Percentiles rank a stretch among this genome's conserved stretches.
phyloP scores from a whole-genome alignment of 2,888 invertebrate genomes.

The Acronicta alni region DNA sequence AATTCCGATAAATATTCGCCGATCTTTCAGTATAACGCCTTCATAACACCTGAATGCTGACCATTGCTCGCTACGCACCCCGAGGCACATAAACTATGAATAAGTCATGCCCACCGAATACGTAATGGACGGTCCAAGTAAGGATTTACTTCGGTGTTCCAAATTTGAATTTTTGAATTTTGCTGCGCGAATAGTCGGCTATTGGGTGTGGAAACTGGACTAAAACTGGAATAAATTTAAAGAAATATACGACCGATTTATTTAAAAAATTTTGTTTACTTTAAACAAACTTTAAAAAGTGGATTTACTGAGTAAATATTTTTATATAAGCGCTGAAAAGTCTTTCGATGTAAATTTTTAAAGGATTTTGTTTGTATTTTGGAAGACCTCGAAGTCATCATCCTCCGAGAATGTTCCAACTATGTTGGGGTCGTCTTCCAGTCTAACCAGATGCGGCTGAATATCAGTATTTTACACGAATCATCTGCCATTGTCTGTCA shows the following conservation, averaged over 20 bases:
- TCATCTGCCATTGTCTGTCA: too few species aligned
- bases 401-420: too few species aligned
- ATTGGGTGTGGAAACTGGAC: slow-evolving; percentile 21
- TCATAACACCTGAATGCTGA: slow-evolving; percentile 50
- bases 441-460: too few species aligned
- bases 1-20: slow-evolving; percentile 41
- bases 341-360: too few species aligned
- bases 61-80: slow-evolving; percentile 56
- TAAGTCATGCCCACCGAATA: slow-evolving; percentile 66
- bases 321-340: neutral
- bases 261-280: slow-evolving; percentile 19
- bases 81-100: slow-evolving; percentile 62
- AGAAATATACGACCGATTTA: slow-evolving; percentile 21
- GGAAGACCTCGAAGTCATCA: too few species aligned
- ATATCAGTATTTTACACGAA: too few species aligned
- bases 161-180: slow-evolving; percentile 64
- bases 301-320: neutral
- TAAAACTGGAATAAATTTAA: slow-evolving; percentile 26
- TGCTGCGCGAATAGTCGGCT: slow-evolving; percentile 43
- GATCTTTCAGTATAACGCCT: slow-evolving; percentile 41
- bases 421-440: too few species aligned
- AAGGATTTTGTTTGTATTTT: too few species aligned
- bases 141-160: slow-evolving; percentile 57
- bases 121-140: slow-evolving; percentile 57
- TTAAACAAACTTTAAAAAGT: neutral